Base-by-base conservation (phyloP, 2,888 invertebrate genomes). In the Camponotus fellah region DNA sequence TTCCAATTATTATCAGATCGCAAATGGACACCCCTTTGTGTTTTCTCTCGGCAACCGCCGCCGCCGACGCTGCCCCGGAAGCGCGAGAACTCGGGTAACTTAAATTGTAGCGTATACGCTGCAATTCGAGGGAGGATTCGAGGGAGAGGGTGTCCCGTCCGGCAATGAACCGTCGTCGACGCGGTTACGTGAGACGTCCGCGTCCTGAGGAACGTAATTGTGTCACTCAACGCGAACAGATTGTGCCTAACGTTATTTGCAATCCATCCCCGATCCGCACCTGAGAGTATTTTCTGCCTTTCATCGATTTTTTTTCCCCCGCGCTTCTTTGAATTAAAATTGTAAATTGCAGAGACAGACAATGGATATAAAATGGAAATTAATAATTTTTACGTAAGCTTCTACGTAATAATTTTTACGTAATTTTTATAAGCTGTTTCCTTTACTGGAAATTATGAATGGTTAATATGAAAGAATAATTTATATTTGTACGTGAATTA, bases 1-100 rank as follows among this genome's bases (percentile, higher is more conserved):
- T 90, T 90, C 90, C 90, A 90, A 90, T 90, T 90, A 90, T 90
- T 90, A 90, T 90, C 89, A 86, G 89, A 90, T 87, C 89, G 90
- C 90, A 89, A 90, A 90, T 90, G 90, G 89, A 90, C 90, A 87
- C 87, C 87, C 72, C 90, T 90, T 90, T 90, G 90, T 90, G 88
- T 90, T 89, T 90, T 81, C 83, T 81, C 43, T 12, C 43, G 12
- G 12, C 12, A 43, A 43, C 43, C 43, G 77, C 26, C 72, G 58
- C 58, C 72, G 64, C 46, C 68, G 14, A 17, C 58, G 71, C 34
- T 34, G 10, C 46, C 43, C 53, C 43, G 74, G 72, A 86, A 80
- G 84, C 83, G 86, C 77, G 76, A 82, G 86, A 89, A 89, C 83
- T 87, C 87, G 60, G 49, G 64, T 74, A 79, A 83, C 69, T 83